Percentiles rank a stretch among this genome's conserved stretches.
Conservation (phyloP, 2,797 vertebrate genomes). For the Nyctalus aviator region DNA sequence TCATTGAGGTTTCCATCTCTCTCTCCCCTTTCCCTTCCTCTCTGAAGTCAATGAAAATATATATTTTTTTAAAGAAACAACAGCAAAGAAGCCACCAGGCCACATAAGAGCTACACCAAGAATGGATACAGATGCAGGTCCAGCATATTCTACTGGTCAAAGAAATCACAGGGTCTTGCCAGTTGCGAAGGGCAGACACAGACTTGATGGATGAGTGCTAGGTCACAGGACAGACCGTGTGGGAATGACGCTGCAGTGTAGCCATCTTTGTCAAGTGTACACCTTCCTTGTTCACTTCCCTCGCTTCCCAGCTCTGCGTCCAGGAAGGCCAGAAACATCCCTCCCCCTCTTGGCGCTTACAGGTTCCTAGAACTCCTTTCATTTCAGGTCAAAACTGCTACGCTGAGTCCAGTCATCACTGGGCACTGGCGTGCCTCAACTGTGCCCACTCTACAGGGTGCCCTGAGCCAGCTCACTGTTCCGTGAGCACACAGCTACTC, state of each 20-base stretch:
- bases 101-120: neutral
- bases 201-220: neutral
- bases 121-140: neutral
- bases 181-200: neutral
- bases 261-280: neutral
- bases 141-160: neutral
- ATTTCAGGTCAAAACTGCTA: conserved; percentile 19
- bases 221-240: neutral
- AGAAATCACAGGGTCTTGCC: neutral
- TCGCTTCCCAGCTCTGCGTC: neutral
- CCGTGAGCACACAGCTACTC: neutral
- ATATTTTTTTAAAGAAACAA: neutral
- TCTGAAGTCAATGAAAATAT: no score
- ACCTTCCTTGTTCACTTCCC: neutral
- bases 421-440: neutral
- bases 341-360: neutral
- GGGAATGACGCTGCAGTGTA: neutral
- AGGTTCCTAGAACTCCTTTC: neutral
- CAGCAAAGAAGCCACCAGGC: conserved; percentile 10
- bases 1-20: no score
- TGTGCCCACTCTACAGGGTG: neutral
- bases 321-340: neutral
- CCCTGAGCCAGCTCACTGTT: conserved; percentile 6
- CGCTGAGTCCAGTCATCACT: conserved; percentile 1
- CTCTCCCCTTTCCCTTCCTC: no score